phyloP scores from a whole-genome alignment of 2,113 vertebrate species.

The Cryptotis parvus region DNA sequence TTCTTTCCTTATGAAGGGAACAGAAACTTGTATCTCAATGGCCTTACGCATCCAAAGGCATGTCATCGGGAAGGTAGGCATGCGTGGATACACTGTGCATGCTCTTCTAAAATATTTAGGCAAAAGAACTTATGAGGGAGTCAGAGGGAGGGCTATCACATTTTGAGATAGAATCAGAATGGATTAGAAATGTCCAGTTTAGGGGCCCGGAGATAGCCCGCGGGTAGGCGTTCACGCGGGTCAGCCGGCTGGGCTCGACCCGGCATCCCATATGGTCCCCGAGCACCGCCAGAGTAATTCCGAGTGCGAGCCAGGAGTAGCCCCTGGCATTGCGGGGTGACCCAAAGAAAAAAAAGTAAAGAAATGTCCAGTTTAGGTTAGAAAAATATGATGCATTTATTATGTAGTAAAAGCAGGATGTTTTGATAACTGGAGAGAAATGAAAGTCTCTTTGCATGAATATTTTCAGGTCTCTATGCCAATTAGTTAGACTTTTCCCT shows the following conservation, averaged over 20 bases:
- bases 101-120: slow-evolving; percentile 63
- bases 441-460: slow-evolving; percentile 73
- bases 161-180: slow-evolving; percentile 77
- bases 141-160: slow-evolving; percentile 22
- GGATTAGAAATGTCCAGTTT: slow-evolving; percentile 59
- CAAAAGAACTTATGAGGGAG: slow-evolving; percentile 59
- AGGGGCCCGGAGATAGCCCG: too few species aligned
- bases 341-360: too few species aligned
- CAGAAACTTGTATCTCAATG: neutral
- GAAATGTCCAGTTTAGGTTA: slow-evolving; percentile 67
- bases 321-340: too few species aligned
- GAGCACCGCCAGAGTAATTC: too few species aligned
- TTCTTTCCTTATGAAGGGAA: neutral
- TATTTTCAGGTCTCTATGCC: slow-evolving; percentile 70
- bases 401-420: slow-evolving; percentile 80
- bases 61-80: slow-evolving; percentile 46
- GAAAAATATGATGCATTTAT: slow-evolving; percentile 78
- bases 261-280: too few species aligned
- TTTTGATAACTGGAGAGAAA: slow-evolving; percentile 80
- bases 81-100: slow-evolving; percentile 48
- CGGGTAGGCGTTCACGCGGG: too few species aligned
- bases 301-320: too few species aligned
- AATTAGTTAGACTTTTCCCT: slow-evolving; percentile 80
- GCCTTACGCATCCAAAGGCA: neutral
- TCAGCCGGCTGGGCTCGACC: too few species aligned